Conservation (phyloP, 2,888 invertebrate genomes). For the Coleophora deauratella region DNA sequence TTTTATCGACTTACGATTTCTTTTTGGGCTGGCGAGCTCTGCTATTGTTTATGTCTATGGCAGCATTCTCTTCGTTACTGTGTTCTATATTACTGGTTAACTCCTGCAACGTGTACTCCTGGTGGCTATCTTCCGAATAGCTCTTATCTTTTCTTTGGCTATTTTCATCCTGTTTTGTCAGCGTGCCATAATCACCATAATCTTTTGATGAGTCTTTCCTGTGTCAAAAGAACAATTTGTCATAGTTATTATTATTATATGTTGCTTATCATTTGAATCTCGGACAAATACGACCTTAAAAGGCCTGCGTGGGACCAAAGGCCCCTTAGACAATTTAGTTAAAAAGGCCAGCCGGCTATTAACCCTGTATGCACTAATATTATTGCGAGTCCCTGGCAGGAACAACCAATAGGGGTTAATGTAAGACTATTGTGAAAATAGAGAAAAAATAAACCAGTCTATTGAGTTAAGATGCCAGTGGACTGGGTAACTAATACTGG, state of each 20-base stretch:
- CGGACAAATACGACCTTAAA: too few species aligned
- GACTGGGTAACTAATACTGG: too few species aligned
- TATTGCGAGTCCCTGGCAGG: too few species aligned
- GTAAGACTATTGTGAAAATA: too few species aligned
- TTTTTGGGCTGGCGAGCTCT: slow-evolving; percentile 21
- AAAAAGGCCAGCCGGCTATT: too few species aligned
- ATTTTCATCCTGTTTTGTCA: slow-evolving; percentile 10
- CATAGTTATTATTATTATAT: neutral
- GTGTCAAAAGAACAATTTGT: neutral
- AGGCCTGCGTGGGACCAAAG: too few species aligned
- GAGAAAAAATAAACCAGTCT: too few species aligned
- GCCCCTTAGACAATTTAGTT: too few species aligned
- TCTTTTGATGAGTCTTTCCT: slow-evolving; percentile 13
- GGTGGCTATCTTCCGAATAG: slow-evolving; percentile 11
- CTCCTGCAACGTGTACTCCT: slow-evolving; percentile 15
- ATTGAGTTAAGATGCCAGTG: too few species aligned
- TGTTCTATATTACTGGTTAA: slow-evolving; percentile 15
- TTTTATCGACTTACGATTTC: slow-evolving; percentile 30
- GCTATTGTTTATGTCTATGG: slow-evolving; percentile 7
- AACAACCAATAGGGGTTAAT: too few species aligned
- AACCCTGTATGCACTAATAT: too few species aligned
- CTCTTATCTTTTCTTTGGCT: slow-evolving; percentile 13
- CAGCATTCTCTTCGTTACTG: slow-evolving; percentile 15
- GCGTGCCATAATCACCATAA: slow-evolving; percentile 18
- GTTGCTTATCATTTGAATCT: too few species aligned